phyloP scores from a whole-genome alignment of 2,797 vertebrate genomes.

The Melanogrammus aeglefinus region DNA sequence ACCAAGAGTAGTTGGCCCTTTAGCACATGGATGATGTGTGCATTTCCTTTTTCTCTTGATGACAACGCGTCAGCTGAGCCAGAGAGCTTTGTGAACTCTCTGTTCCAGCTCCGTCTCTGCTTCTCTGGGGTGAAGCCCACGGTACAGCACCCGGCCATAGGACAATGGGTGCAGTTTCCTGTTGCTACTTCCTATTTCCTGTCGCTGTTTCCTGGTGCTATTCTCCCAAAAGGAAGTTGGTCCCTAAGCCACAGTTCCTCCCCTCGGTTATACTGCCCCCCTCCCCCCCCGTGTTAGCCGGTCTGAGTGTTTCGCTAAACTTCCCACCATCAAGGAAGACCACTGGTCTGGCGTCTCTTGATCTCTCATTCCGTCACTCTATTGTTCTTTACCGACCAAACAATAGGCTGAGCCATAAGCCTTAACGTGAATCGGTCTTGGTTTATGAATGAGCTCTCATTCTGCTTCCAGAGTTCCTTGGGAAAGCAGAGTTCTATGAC shows the following conservation, averaged over 20 bases:
- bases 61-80: slow-evolving; percentile 5
- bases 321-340: slow-evolving; percentile 74
- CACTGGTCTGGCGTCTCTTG: slow-evolving; percentile 43
- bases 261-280: slow-evolving; percentile 33
- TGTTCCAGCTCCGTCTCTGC: slow-evolving; percentile 43
- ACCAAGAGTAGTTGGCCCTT: not conserved
- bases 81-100: slow-evolving; percentile 36
- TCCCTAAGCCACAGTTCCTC: slow-evolving; percentile 37
- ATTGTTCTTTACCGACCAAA: slow-evolving; percentile 67
- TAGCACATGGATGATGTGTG: not conserved
- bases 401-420: not conserved
- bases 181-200: slow-evolving; percentile 84
- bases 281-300: slow-evolving; percentile 55
- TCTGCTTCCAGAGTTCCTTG: not conserved
- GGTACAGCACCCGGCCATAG: slow-evolving; percentile 63
- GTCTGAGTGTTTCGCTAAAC: slow-evolving; percentile 67
- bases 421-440: not conserved
- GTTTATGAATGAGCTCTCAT: not conserved
- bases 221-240: slow-evolving; percentile 81
- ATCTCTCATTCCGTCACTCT: slow-evolving; percentile 66
- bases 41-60: not conserved
- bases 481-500: not conserved
- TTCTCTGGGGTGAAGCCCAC: slow-evolving; percentile 60
- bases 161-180: slow-evolving; percentile 90
- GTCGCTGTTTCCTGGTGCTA: slow-evolving; percentile 82